A percentile compares a stretch with the other conserved stretches of the same genome.
Evolutionary conservation across 2,113 vertebrate genomes (phyloP).

Genomic region (Balaeniceps rex): DNA sequence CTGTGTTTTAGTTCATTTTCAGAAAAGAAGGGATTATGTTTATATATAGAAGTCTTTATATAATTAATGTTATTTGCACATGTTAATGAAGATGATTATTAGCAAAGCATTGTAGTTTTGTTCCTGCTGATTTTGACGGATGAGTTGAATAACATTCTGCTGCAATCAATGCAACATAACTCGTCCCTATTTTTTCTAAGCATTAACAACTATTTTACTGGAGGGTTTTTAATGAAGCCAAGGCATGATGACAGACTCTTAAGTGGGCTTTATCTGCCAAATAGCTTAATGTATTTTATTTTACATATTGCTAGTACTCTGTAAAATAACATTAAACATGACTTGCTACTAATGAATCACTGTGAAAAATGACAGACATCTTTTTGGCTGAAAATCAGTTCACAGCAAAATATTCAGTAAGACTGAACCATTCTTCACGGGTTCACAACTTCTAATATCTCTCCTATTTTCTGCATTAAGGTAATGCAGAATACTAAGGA

Average conservation of each 20-base stretch:
- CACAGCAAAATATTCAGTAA: not conserved
- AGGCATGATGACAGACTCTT: not conserved
- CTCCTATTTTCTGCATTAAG: not conserved
- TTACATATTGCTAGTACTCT: not conserved
- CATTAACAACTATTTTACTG: conserved; percentile 10
- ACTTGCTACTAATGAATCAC: not conserved
- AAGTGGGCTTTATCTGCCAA: not conserved
- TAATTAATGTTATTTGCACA: conserved; percentile 61
- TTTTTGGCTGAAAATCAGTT: not conserved
- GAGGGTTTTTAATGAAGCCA: not conserved
- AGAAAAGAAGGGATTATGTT: conserved; percentile 41
- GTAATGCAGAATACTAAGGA: not conserved
- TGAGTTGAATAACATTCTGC: conserved; percentile 29
- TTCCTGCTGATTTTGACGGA: conserved; percentile 45
- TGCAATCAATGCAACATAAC: conserved; percentile 10
- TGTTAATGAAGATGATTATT: conserved; percentile 49
- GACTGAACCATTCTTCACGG: not conserved
- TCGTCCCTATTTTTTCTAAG: not conserved
- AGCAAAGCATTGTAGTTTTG: conserved; percentile 44
- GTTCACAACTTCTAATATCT: not conserved
- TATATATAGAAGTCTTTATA: conserved; percentile 26
- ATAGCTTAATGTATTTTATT: conserved; percentile 2
- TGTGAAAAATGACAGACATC: not conserved
- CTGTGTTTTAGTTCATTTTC: conserved; percentile 56
- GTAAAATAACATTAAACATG: conserved; percentile 4